A percentile compares a stretch with the other conserved stretches of the same genome.
These are phyloP conservation scores for Petrocephalus schoutedeni DNA, from an alignment of 2,797 vertebrate species.

Conservation along the genomic window DNA sequence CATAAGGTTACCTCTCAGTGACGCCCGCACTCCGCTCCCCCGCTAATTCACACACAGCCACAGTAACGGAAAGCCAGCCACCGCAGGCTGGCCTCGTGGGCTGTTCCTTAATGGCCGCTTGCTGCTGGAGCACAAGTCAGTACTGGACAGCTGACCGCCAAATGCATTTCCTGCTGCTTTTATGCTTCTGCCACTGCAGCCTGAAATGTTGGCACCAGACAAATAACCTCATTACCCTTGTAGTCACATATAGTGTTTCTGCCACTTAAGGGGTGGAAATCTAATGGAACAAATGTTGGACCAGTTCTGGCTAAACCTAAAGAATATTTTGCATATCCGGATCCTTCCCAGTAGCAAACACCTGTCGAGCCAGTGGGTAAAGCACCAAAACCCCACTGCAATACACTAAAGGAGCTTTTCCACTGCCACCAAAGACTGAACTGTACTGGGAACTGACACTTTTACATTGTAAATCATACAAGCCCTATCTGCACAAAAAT, in stretches of 20 bases:
- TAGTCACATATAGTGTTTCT: not conserved
- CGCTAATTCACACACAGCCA: not conserved
- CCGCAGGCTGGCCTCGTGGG: not conserved
- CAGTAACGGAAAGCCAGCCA: not conserved
- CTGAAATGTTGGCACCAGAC: not conserved
- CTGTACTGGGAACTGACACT: not conserved
- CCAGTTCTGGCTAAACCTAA: not conserved
- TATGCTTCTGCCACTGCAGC: not conserved
- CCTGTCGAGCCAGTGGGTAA: not conserved
- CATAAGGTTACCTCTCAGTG: no score
- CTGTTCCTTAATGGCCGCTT: not conserved
- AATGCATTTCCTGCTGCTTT: not conserved
- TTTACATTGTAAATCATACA: not conserved
- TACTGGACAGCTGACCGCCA: not conserved
- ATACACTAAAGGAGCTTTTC: not conserved
- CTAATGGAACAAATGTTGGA: not conserved
- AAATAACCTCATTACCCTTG: not conserved
- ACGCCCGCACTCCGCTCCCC: not conserved
- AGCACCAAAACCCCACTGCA: not conserved
- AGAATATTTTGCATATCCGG: not conserved
- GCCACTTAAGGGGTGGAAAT: not conserved
- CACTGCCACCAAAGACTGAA: not conserved
- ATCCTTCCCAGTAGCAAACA: not conserved
- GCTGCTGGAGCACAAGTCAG: not conserved
- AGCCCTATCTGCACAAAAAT: not conserved